phyloP scores from a whole-genome alignment of 1,140 invertebrate genomes.

The Drosophila orena region DNA sequence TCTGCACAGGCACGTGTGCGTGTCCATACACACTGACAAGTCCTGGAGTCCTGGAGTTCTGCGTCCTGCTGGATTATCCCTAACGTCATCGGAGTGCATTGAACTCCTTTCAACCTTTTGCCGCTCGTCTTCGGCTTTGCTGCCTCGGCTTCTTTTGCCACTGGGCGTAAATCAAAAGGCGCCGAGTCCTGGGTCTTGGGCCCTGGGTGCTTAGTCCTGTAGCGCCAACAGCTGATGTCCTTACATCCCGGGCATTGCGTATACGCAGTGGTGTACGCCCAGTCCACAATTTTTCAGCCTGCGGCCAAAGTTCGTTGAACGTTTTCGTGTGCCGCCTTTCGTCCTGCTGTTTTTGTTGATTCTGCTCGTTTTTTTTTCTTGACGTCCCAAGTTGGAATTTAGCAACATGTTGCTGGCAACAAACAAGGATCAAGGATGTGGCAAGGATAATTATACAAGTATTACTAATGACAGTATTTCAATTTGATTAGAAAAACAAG shows the following conservation, averaged over 20 bases:
- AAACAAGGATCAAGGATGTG: not conserved
- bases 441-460: not conserved
- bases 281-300: not conserved
- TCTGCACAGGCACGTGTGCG: constrained; percentile 66
- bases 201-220: constrained; percentile 11
- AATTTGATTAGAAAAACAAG: too few species aligned
- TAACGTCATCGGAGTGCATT: constrained; percentile 70
- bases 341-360: not conserved
- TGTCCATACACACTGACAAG: constrained; percentile 55
- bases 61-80: constrained; percentile 52
- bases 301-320: constrained; percentile 65
- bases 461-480: not conserved
- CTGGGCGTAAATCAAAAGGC: constrained; percentile 69
- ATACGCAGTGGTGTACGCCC: constrained; percentile 55
- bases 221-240: constrained; percentile 57
- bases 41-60: constrained; percentile 27
- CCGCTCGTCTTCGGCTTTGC: constrained; percentile 39
- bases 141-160: constrained; percentile 23
- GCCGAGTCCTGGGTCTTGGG: constrained; percentile 15
- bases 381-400: constrained; percentile 4
- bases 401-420: constrained; percentile 37
- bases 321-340: constrained; percentile 17
- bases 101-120: constrained; percentile 55
- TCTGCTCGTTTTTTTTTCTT: constrained; percentile 25
- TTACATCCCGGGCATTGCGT: constrained; percentile 56